phyloP scores from a whole-genome alignment of 2,797 vertebrate genomes.

The Rousettus madagascariensis region DNA sequence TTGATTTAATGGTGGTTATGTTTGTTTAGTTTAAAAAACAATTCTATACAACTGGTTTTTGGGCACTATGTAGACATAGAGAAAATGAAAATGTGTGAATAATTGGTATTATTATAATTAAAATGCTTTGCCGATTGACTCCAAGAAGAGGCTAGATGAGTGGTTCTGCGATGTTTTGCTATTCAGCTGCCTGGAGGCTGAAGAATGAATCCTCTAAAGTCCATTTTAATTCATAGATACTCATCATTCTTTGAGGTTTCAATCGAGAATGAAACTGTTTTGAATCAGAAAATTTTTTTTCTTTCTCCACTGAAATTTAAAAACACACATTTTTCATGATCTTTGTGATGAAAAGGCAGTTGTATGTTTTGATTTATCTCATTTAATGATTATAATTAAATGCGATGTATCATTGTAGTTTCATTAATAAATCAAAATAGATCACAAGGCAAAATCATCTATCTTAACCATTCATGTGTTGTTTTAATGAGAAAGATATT shows the following conservation, averaged over 20 bases:
- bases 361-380: constrained; percentile 80
- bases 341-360: constrained; percentile 81
- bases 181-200: background rate
- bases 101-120: background rate
- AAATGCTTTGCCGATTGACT: constrained; percentile 26
- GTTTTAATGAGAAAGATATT: background rate
- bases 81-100: background rate
- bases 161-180: background rate
- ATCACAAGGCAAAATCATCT: constrained; percentile 76
- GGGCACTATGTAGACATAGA: background rate
- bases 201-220: background rate
- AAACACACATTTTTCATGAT: constrained; percentile 75
- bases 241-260: background rate
- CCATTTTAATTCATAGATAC: constrained; percentile 16
- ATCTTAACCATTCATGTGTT: constrained; percentile 59
- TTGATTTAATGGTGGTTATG: background rate
- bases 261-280: constrained; percentile 58
- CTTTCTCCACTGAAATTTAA: constrained; percentile 74
- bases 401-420: constrained; percentile 82
- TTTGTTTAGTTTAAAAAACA: background rate
- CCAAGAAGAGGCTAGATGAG: background rate
- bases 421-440: constrained; percentile 82
- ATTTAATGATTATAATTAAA: constrained; percentile 85
- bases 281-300: constrained; percentile 79
- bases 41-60: background rate